These are phyloP conservation scores for Dascyllus trimaculatus DNA, from an alignment of 2,113 vertebrate species.

Conservation along the genomic window DNA sequence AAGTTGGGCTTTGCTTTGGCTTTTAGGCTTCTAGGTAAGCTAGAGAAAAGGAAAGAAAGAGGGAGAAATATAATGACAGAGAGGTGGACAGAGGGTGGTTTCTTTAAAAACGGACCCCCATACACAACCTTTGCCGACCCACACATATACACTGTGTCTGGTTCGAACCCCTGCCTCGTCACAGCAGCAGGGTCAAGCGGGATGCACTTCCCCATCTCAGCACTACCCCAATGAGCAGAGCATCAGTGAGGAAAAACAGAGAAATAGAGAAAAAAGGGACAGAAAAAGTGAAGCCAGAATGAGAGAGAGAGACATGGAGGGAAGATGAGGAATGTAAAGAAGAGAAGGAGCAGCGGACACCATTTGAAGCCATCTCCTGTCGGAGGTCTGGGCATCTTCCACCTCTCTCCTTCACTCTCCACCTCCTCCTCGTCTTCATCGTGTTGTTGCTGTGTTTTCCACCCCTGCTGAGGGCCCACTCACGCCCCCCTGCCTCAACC, in stretches of 20 bases:
- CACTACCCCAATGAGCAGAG: conserved; percentile 68
- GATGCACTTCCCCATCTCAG: conserved; percentile 70
- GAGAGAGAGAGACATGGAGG: conserved; percentile 18
- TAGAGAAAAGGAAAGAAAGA: conserved; percentile 33
- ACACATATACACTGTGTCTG: conserved; percentile 28
- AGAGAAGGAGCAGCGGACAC: conserved; percentile 51
- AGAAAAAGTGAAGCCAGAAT: conserved; percentile 22
- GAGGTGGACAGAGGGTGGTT: conserved; percentile 56
- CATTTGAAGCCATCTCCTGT: conserved; percentile 76
- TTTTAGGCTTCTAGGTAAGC: conserved; percentile 51
- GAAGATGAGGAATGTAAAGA: conserved; percentile 34
- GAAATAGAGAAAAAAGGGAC: conserved; percentile 19
- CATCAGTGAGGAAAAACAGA: conserved; percentile 71
- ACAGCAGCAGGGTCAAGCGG: conserved; percentile 68
- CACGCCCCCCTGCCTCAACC: conserved; percentile 83
- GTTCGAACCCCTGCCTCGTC: conserved; percentile 58
- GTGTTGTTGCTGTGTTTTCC: conserved; percentile 79
- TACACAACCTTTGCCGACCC: conserved; percentile 7
- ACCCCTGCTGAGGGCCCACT: conserved; percentile 83
- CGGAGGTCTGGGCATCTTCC: conserved; percentile 70
- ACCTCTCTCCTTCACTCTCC: conserved; percentile 57
- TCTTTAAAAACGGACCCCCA: conserved; percentile 54
- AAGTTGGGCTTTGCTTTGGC: conserved; percentile 60
- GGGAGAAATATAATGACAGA: conserved; percentile 51
- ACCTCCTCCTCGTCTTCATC: conserved; percentile 70